Conservation (phyloP, 2,888 invertebrate genomes). For the Hydraecia micacea region DNA sequence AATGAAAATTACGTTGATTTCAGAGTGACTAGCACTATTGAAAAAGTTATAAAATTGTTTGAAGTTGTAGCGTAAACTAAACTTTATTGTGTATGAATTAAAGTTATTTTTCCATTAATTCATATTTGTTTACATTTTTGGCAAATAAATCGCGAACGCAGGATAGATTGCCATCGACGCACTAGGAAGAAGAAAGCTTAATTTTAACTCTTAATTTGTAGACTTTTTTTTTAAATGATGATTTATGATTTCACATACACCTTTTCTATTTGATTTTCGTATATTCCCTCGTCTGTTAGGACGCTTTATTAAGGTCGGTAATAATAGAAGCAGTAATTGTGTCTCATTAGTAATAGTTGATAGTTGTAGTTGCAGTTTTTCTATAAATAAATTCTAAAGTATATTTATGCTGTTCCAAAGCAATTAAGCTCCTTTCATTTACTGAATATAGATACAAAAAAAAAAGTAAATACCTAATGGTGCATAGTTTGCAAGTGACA, state of each 20-base stretch:
- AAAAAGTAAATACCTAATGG: not conserved
- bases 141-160: too few relatives aligned
- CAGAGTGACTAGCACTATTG: too few relatives aligned
- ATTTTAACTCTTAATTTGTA: not conserved
- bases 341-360: too few relatives aligned
- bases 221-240: not conserved
- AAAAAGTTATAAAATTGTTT: too few relatives aligned
- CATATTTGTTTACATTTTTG: too few relatives aligned
- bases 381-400: not conserved
- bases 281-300: not conserved
- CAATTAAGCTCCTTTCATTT: not conserved
- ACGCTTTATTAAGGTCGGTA: too few relatives aligned
- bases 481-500: constrained; percentile 36
- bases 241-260: not conserved
- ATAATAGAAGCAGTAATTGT: not conserved
- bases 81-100: too few relatives aligned
- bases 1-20: too few relatives aligned
- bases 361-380: not conserved
- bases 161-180: too few relatives aligned
- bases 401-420: not conserved
- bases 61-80: too few relatives aligned
- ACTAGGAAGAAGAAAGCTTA: too few relatives aligned
- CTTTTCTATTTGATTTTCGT: not conserved
- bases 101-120: too few relatives aligned
- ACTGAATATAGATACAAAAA: not conserved